Percentiles rank a stretch among this genome's conserved stretches.
Evolutionary conservation across 2,797 vertebrate genomes (phyloP).

Genomic region (Cirrhinus mrigala): DNA sequence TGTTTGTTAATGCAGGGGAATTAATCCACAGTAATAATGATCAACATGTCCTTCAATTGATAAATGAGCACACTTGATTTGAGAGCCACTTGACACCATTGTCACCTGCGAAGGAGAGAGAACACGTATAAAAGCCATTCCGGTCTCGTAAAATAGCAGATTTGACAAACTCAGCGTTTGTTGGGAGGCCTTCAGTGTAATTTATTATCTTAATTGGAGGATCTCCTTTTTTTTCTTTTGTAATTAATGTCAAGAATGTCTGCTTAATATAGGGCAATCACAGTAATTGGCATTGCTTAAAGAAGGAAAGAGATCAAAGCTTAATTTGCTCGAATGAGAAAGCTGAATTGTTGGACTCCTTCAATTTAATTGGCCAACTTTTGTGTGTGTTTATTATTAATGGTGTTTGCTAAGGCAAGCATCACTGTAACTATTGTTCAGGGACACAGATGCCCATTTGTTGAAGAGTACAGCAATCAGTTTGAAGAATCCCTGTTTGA

Average conservation of each 20-base stretch:
- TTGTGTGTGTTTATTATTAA: neutral
- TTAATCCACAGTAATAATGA: constrained; percentile 11
- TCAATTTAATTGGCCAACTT: constrained; percentile 36
- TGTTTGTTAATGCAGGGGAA: constrained; percentile 26
- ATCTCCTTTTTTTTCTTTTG: constrained; percentile 66
- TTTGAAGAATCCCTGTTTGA: neutral
- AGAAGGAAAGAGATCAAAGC: constrained; percentile 75
- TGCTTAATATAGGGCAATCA: constrained; percentile 77
- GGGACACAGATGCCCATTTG: neutral
- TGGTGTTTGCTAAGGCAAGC: neutral
- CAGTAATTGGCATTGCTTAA: constrained; percentile 74
- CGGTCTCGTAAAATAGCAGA: constrained; percentile 64
- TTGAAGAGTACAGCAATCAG: neutral
- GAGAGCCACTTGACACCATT: constrained; percentile 75
- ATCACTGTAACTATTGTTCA: neutral
- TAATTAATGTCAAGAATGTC: constrained; percentile 68
- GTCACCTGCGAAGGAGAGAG: constrained; percentile 77
- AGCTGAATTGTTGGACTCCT: constrained; percentile 8
- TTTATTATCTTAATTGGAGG: constrained; percentile 78
- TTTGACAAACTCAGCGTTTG: constrained; percentile 55
- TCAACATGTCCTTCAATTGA: constrained; percentile 63
- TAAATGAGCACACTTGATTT: constrained; percentile 76
- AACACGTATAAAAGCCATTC: constrained; percentile 62
- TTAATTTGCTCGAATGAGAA: constrained; percentile 39
- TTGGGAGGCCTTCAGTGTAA: constrained; percentile 69